A percentile compares a stretch with the other conserved stretches of the same genome.
These are phyloP conservation scores for Nasonovia ribisnigri DNA, from an alignment of 2,888 invertebrate genomes.

Conservation along the genomic window DNA sequence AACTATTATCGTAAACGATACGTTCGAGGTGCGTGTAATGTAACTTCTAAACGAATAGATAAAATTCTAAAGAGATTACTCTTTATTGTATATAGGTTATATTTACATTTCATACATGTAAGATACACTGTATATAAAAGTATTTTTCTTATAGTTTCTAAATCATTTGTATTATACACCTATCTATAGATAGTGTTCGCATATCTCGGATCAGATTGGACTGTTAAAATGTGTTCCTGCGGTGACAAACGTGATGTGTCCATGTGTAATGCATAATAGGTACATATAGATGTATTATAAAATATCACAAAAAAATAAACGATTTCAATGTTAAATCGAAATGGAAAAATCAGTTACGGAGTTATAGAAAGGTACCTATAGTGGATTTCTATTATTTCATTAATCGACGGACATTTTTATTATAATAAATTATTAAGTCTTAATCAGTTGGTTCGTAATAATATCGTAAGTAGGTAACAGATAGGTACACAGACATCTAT, in stretches of 20 bases:
- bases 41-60: not conserved
- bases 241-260: not conserved
- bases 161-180: not conserved
- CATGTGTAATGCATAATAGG: not conserved
- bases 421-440: not conserved
- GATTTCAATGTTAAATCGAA: not conserved
- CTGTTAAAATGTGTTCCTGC: not conserved
- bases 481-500: not conserved
- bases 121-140: not conserved
- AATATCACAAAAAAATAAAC: not conserved
- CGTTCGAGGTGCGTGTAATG: not conserved
- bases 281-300: not conserved
- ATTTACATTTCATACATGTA: not conserved
- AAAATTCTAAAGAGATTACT: constrained; percentile 8
- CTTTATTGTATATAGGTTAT: not conserved
- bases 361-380: not conserved
- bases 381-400: not conserved
- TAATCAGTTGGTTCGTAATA: not conserved
- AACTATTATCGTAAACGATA: not conserved
- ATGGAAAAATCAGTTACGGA: not conserved
- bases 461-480: not conserved
- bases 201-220: not conserved
- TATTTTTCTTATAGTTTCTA: not conserved
- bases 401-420: not conserved
- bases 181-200: not conserved